phyloP scores from a whole-genome alignment of 1,140 invertebrate genomes.

The Ceratina australensis region DNA sequence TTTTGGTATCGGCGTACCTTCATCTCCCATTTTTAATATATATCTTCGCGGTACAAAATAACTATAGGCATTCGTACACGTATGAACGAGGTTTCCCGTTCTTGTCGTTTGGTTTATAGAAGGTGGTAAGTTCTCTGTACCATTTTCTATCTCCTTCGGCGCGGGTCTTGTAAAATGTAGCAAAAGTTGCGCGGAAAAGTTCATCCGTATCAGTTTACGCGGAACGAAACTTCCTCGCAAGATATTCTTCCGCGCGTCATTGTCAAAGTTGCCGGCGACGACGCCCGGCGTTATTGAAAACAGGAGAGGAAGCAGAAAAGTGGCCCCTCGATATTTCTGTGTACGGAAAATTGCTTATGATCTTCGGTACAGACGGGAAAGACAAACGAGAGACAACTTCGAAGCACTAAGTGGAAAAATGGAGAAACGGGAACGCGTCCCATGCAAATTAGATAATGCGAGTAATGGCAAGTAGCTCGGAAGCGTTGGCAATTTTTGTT shows the following conservation, averaged over 20 bases:
- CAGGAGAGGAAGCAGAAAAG: too few species aligned
- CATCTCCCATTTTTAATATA: background rate
- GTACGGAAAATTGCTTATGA: conserved; percentile 21
- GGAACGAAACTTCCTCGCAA: background rate
- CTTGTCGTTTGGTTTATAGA: conserved; percentile 1
- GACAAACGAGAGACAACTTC: background rate
- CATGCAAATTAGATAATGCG: background rate
- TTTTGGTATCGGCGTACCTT: too few species aligned
- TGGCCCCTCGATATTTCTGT: background rate
- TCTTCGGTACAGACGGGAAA: background rate
- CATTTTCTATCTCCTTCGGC: too few species aligned
- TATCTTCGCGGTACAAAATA: background rate
- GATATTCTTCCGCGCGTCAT: background rate
- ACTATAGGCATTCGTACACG: background rate
- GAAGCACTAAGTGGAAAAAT: background rate
- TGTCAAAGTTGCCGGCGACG: background rate
- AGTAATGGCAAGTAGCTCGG: background rate
- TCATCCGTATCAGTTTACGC: conserved; percentile 17
- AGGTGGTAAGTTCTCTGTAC: conserved; percentile 1
- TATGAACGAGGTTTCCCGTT: background rate
- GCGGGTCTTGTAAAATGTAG: background rate
- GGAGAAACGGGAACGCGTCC: background rate
- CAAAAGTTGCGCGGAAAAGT: background rate
- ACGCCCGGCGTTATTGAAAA: background rate
- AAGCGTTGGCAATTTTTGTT: conserved; percentile 23